Percentiles rank a stretch among this genome's conserved stretches.
Evolutionary conservation across 2,888 invertebrate species (phyloP).

Genomic region (Myopa testacea): DNA sequence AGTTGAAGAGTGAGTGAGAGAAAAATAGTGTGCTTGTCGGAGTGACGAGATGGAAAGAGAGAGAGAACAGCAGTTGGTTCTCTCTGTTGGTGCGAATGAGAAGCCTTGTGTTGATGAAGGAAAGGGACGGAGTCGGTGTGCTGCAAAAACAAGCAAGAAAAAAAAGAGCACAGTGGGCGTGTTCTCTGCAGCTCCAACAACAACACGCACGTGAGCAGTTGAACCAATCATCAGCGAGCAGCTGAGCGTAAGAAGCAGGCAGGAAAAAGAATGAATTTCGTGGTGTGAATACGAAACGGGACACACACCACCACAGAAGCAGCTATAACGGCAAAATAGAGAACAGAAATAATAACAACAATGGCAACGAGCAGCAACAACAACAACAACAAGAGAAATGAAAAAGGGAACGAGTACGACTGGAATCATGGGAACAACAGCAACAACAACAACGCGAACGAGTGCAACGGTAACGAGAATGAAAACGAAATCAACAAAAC

Average conservation of each 20-base stretch:
- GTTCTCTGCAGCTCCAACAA: not conserved
- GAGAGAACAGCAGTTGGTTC: not conserved
- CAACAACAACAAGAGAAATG: not conserved
- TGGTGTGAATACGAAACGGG: not conserved
- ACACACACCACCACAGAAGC: not conserved
- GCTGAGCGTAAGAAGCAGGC: not conserved
- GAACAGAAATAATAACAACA: too few relatives aligned
- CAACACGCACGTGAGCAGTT: not conserved
- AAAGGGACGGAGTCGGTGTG: not conserved
- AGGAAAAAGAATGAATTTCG: not conserved
- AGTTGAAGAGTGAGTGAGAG: not conserved
- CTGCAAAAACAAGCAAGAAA: not conserved
- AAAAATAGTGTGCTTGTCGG: not conserved
- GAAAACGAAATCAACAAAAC: not conserved
- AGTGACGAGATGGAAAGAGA: not conserved
- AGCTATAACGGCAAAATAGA: too few relatives aligned
- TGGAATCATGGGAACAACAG: not conserved
- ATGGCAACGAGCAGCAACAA: not conserved
- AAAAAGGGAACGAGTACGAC: not conserved
- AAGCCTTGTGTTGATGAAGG: not conserved
- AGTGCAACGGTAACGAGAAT: not conserved
- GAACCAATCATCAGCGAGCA: slow-evolving; percentile 14
- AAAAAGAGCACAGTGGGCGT: slow-evolving; percentile 5
- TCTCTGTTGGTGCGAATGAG: too few relatives aligned
- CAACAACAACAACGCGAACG: not conserved